A percentile compares a stretch with the other conserved stretches of the same genome.
Conservation (phyloP, 2,113 vertebrate species). For the Peromyscus leucopus region DNA sequence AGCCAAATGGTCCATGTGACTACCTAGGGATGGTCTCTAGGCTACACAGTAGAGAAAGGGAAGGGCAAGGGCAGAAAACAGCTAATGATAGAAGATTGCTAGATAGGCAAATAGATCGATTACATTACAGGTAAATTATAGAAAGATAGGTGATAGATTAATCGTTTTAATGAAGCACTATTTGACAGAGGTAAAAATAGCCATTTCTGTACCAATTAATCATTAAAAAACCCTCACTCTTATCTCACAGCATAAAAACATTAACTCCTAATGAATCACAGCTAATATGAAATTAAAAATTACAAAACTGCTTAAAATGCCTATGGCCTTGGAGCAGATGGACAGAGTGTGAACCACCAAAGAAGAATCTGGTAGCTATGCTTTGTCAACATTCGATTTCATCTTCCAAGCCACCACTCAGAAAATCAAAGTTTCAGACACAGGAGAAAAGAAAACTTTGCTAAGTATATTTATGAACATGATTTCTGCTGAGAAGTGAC, state of each 20-base stretch:
- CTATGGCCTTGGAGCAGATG: neutral
- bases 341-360: neutral
- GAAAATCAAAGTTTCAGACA: conserved; percentile 44
- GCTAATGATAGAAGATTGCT: too few species aligned
- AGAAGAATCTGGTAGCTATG: conserved; percentile 9
- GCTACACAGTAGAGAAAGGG: neutral
- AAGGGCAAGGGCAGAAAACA: neutral
- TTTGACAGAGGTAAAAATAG: neutral
- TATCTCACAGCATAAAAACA: neutral
- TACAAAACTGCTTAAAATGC: neutral
- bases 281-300: neutral
- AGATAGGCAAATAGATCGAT: neutral
- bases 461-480: neutral
- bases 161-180: neutral
- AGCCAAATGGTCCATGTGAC: neutral
- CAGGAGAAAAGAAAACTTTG: neutral
- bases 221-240: neutral
- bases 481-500: neutral
- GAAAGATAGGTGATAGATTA: neutral
- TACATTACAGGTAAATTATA: neutral
- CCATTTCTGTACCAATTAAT: neutral
- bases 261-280: neutral
- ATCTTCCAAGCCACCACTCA: neutral
- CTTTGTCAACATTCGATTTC: neutral
- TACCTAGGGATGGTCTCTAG: neutral